Evolutionary conservation across 1,140 invertebrate genomes (phyloP).

Genomic region (Listronotus bonariensis): DNA sequence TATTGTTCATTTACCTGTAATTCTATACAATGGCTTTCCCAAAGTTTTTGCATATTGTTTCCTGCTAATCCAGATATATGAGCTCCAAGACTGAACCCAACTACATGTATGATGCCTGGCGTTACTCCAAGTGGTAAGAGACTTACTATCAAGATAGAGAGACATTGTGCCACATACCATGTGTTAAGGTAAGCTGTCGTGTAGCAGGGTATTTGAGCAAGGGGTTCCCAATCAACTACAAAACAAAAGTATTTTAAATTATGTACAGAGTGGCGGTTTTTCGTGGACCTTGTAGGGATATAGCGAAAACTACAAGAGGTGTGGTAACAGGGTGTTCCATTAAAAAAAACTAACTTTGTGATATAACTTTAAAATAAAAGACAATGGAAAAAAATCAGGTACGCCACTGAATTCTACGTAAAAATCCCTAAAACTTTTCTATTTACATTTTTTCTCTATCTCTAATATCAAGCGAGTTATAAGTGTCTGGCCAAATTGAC

Average conservation of each 20-base stretch:
- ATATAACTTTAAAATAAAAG: too few species aligned
- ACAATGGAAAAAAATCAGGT: too few species aligned
- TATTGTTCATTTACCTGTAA: slow-evolving; percentile 60
- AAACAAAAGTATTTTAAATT: slow-evolving; percentile 21
- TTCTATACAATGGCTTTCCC: slow-evolving; percentile 58
- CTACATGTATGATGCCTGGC: slow-evolving; percentile 59
- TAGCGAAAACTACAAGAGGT: too few species aligned
- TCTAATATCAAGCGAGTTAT: too few species aligned
- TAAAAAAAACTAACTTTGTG: too few species aligned
- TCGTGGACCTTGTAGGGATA: too few species aligned
- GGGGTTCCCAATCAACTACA: slow-evolving; percentile 59
- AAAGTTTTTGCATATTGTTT: slow-evolving; percentile 43
- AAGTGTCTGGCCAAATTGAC: too few species aligned
- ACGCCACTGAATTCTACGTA: too few species aligned
- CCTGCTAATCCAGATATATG: slow-evolving; percentile 68
- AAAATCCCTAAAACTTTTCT: too few species aligned
- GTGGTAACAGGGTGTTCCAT: too few species aligned
- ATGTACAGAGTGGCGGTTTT: too few species aligned
- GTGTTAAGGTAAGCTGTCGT: slow-evolving; percentile 59
- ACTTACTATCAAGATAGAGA: slow-evolving; percentile 55
- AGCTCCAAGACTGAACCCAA: slow-evolving; percentile 69
- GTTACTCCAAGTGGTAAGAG: slow-evolving; percentile 48
- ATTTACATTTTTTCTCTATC: too few species aligned
- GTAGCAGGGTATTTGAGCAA: slow-evolving; percentile 58
- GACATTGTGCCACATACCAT: slow-evolving; percentile 58